phyloP scores from a whole-genome alignment of 2,888 invertebrate genomes.

The Fragum sueziense region DNA sequence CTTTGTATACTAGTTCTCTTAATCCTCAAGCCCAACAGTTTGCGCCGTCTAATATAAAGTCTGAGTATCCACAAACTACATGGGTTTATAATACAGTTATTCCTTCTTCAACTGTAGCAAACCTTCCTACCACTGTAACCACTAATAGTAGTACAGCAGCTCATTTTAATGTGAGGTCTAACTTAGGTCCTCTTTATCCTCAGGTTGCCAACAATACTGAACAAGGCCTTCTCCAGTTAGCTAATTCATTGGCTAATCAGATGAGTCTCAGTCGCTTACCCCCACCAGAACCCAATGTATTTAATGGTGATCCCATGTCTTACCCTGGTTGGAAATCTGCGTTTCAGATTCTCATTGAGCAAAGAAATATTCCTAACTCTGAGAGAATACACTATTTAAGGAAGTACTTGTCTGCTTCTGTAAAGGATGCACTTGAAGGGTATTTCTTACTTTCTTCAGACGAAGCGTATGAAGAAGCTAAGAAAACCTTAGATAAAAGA shows the following conservation, averaged over 20 bases:
- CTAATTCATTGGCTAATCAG: conserved; percentile 18
- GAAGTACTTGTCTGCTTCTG: background rate
- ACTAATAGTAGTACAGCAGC: too few relatives aligned
- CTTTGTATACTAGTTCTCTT: too few relatives aligned
- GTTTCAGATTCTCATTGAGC: background rate
- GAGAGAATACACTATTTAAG: conserved; percentile 23
- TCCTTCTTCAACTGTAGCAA: too few relatives aligned
- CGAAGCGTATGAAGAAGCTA: conserved; percentile 44
- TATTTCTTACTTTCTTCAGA: conserved; percentile 22
- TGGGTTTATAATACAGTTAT: too few relatives aligned
- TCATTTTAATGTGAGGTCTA: too few relatives aligned
- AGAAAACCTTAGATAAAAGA: conserved; percentile 41
- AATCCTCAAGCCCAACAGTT: too few relatives aligned
- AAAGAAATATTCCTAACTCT: background rate
- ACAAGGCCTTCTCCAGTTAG: background rate
- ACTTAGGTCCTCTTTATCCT: too few relatives aligned
- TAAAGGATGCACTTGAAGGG: conserved; percentile 11
- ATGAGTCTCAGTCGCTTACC: conserved; percentile 43
- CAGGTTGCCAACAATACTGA: too few relatives aligned
- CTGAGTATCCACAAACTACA: too few relatives aligned
- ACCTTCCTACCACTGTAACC: too few relatives aligned
- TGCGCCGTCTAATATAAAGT: too few relatives aligned
- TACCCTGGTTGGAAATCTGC: conserved; percentile 25
- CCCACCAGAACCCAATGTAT: conserved; percentile 43
- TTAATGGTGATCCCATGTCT: conserved; percentile 23